Percentiles rank a stretch among this genome's conserved stretches.
Conservation (phyloP, 2,888 invertebrate genomes). For the Phania funesta region DNA sequence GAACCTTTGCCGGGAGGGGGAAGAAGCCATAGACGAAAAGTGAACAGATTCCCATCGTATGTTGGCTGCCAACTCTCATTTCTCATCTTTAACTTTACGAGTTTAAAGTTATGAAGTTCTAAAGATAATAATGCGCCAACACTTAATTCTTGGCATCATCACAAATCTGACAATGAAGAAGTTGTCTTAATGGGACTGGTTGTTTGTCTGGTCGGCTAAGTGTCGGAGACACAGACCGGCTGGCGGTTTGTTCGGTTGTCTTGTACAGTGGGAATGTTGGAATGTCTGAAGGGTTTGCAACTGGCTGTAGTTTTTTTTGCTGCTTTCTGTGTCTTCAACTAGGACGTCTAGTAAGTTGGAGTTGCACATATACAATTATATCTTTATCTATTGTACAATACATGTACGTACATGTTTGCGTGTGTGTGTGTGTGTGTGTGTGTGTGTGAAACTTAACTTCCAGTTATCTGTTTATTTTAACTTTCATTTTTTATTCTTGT, state of each 20-base stretch:
- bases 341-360: constrained; percentile 24
- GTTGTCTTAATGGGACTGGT: constrained; percentile 62
- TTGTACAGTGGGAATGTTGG: constrained; percentile 1
- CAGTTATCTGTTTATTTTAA: constrained; percentile 41
- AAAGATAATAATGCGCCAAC: constrained; percentile 80
- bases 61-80: constrained; percentile 67
- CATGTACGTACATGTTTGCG: too few relatives aligned
- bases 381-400: not conserved
- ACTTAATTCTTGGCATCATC: constrained; percentile 78
- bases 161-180: constrained; percentile 71
- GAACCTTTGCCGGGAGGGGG: constrained; percentile 3
- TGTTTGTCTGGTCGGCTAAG: constrained; percentile 12
- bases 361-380: not conserved
- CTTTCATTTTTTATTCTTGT: constrained; percentile 50
- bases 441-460: not conserved
- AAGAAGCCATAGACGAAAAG: constrained; percentile 42
- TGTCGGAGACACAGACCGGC: not conserved
- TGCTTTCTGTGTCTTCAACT: constrained; percentile 10
- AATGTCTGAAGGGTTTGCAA: constrained; percentile 23
- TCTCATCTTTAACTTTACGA: constrained; percentile 66
- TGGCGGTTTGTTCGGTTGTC: not conserved
- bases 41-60: constrained; percentile 56
- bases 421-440: not conserved
- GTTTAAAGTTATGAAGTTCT: constrained; percentile 77
- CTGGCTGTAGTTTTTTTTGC: constrained; percentile 14